Base-by-base conservation (phyloP, 2,797 vertebrate genomes). In the Scolopax rusticola region DNA sequence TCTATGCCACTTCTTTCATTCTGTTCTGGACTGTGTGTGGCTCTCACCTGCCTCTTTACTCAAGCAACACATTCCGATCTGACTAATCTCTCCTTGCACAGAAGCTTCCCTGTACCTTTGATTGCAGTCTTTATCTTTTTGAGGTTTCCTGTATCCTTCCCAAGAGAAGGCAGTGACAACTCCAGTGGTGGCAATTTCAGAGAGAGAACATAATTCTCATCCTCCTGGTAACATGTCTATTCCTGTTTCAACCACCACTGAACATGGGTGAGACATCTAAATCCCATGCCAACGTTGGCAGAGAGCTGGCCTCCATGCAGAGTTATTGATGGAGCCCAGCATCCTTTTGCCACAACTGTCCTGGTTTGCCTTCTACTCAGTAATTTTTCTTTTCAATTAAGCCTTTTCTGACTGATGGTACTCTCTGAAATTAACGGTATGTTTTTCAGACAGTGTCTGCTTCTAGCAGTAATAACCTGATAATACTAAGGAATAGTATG, bases 271-370 rank as follows among this genome's bases (percentile, higher is more conserved):
- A 94, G 54, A 50, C 24, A 84, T 8, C 51, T 50, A 69, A 90
- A 94, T 10, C 47, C 41, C 57, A 15, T 5, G 19, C 11, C 24
- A 50, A 10, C 0, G 0, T 7, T n/a, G 36, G 43, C 54, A 74
- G 63, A 65, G 53, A 56, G n/a, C n/a, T 32, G 70, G 60, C 36
- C 2, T 3, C 56, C 69, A n/a, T 1, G n/a, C 16, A 24, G 57
- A 61, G 11, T 30, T 61, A 48, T 3, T 25, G 74, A 53, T 3
- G 3, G n/a, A 64, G 64, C 60, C 40, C 81, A 71, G 40, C 9
- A 53, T 10, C 48, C 32, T 60, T 24, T 74, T 50, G 56, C 43
- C 48, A 53, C 6, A 1, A 33, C 51, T 54, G 41, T 45, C 61
- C 41, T 45, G 61, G 30, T 64, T 32, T n/a, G 38, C 23, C 23